Evolutionary conservation across 2,797 vertebrate species (phyloP), one percentile per base, ranked within the genome.

Genomic region (Ctenopoma kingsleyae): DNA sequence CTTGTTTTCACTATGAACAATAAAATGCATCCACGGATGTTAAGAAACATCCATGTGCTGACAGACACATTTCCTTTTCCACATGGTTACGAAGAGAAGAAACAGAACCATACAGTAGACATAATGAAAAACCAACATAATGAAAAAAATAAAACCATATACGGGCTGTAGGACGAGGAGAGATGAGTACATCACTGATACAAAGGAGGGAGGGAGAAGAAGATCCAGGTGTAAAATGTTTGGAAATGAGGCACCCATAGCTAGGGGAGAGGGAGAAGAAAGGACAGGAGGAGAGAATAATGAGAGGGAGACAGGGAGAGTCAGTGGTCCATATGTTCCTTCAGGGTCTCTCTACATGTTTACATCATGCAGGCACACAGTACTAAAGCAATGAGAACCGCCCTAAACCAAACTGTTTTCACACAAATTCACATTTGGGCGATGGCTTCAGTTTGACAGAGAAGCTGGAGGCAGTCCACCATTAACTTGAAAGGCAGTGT

Each of bases 1-100:
- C 25, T 72, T 67, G 23, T 53, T 69, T 48, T 66, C 19, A 25
- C 17, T 50, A 22, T 22, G 32, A 67, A 65, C 53, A 72, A 41
- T 61, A 54, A 55, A 55, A 55, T 32, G 15, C 6, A 40, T 32
- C 16, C 36, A 38, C 2, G 12, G 36, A 38, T 38, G 36, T 38
- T 38, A 4, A 13, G 36, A 13, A 4, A 38, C 10, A 11, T 13
- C 36, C 36, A 11, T 3, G 36, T 38, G 10, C 12, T 32, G 30
- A 32, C 30, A 32, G 30, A 30, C 7, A 30, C 1, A 23, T 23
- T 23, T 23, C 23, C 23, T 35, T 35, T 35, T 35, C 35, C 11
- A 11, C 35, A 36, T 36, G 35, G 35, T 23, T 23, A 23, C 4
- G 23, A 32, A 9, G 8, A 38, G 36, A 38, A 13, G 11, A 38